Conservation (phyloP, 2,797 vertebrate genomes). For the Chaunax sp. region DNA sequence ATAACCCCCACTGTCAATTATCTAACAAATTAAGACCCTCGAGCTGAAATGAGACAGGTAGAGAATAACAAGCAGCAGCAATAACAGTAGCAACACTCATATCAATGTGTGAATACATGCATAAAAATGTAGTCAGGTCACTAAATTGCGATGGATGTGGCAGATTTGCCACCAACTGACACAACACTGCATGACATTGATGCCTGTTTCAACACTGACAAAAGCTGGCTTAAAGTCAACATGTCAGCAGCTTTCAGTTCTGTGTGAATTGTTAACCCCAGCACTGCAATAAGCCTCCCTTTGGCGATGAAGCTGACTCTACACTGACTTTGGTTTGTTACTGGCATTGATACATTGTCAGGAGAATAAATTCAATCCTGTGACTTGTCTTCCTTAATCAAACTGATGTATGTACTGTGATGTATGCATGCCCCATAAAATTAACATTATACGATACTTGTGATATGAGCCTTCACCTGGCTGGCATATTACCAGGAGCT, state of each 20-base stretch:
- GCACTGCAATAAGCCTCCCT: background rate
- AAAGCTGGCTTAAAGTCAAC: conserved; percentile 23
- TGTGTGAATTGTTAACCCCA: conserved; percentile 1
- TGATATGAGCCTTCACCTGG: background rate
- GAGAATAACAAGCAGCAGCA: too few relatives aligned
- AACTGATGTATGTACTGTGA: background rate
- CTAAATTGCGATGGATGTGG: too few relatives aligned
- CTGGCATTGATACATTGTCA: background rate
- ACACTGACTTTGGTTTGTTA: conserved; percentile 7
- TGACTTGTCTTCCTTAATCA: background rate
- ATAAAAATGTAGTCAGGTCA: too few relatives aligned
- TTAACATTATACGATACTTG: background rate
- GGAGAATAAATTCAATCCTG: background rate
- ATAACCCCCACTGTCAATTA: too few relatives aligned
- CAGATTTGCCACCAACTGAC: too few relatives aligned
- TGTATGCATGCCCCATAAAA: background rate
- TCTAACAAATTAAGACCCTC: too few relatives aligned
- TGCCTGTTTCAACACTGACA: too few relatives aligned
- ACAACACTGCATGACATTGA: too few relatives aligned
- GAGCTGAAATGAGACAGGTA: too few relatives aligned
- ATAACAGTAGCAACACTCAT: too few relatives aligned
- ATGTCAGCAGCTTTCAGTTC: conserved; percentile 35
- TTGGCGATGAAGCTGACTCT: background rate
- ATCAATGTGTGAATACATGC: too few relatives aligned
- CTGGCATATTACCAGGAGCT: background rate